Conservation (phyloP, 2,797 vertebrate species). For the Sebastes iracundus region DNA sequence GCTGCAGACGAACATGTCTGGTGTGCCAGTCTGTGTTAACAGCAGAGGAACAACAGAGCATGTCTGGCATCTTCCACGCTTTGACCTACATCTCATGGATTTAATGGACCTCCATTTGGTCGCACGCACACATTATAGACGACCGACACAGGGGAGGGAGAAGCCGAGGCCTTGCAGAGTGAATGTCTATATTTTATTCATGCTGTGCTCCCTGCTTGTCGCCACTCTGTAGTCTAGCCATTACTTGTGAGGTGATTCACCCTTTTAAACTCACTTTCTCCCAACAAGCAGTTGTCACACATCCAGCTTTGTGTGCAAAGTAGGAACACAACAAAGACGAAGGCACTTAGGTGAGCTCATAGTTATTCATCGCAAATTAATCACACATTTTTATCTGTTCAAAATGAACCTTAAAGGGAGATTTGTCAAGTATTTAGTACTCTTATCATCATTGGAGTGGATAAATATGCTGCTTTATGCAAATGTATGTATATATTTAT, state of each 20-base stretch:
- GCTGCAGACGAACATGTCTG: conserved; percentile 42
- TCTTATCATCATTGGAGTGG: rapidly evolving
- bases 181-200: conserved; percentile 69
- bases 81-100: conserved; percentile 55
- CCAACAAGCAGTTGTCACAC: not conserved
- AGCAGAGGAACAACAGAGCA: conserved; percentile 33
- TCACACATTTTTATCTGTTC: too few species aligned
- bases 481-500: too few species aligned
- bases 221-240: conserved; percentile 32
- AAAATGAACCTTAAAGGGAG: too few species aligned
- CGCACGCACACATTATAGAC: not conserved
- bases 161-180: conserved; percentile 17
- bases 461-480: too few species aligned
- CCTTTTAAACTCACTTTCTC: conserved; percentile 18
- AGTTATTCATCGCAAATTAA: too few species aligned
- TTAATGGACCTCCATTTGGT: conserved; percentile 29
- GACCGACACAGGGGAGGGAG: not conserved
- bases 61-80: conserved; percentile 42
- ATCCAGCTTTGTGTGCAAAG: not conserved
- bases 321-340: not conserved
- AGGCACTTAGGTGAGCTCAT: not conserved
- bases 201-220: conserved; percentile 57
- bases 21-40: conserved; percentile 36
- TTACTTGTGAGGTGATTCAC: conserved; percentile 57
- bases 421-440: too few species aligned